Evolutionary conservation across 35 echinoderm and acorn worm genomes (phyloP).

Genomic region (Lytechinus variegatus): DNA sequence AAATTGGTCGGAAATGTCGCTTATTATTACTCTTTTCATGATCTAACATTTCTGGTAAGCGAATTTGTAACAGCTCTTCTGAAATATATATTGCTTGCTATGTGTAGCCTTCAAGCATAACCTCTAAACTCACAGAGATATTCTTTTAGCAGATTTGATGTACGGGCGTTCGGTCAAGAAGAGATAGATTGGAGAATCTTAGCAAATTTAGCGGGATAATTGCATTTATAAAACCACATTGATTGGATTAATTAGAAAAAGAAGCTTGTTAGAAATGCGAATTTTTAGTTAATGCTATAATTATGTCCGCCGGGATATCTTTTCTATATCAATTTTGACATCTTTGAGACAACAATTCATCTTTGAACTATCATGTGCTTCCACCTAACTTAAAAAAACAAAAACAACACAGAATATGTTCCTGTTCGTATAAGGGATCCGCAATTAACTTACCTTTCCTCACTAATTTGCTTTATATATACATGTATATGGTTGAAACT

Average conservation of each 20-base stretch:
- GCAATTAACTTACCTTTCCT: too few relatives aligned
- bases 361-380: too few relatives aligned
- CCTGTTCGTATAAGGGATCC: too few relatives aligned
- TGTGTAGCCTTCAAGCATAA: not conserved
- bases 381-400: too few relatives aligned
- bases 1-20: conserved; percentile 35
- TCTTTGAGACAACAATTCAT: too few relatives aligned
- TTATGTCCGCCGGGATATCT: too few relatives aligned
- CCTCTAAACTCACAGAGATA: not conserved
- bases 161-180: not conserved
- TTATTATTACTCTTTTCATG: conserved; percentile 22
- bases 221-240: not conserved
- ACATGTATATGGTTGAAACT: too few relatives aligned
- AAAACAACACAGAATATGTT: too few relatives aligned
- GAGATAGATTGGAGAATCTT: not conserved
- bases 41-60: conserved; percentile 32
- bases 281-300: not conserved
- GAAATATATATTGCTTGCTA: not conserved
- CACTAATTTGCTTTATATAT: too few relatives aligned
- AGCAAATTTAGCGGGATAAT: not conserved
- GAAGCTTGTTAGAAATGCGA: not conserved
- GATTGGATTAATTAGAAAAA: not conserved
- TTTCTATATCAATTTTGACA: too few relatives aligned
- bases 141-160: not conserved
- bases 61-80: not conserved